phyloP scores from a whole-genome alignment of 2,113 vertebrate species.

The Lophura nycthemera region DNA sequence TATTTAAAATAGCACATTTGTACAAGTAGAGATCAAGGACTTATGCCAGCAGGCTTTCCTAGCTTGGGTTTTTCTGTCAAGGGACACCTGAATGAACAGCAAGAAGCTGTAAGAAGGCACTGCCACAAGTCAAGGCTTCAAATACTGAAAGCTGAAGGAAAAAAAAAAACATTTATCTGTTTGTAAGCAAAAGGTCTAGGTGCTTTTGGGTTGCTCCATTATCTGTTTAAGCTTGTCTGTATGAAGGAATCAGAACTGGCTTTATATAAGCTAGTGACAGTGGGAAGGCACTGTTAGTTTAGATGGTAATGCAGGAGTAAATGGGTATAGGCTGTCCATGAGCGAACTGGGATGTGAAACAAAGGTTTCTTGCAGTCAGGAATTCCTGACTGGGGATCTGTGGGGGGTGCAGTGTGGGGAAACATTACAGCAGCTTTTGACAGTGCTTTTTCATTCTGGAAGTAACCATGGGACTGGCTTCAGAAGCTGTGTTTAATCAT shows the following conservation, averaged over 20 bases:
- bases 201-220: not conserved
- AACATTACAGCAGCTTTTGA: not conserved
- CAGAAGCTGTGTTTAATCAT: not conserved
- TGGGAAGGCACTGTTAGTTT: not conserved
- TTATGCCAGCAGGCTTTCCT: not conserved
- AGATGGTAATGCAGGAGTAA: not conserved
- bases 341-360: not conserved
- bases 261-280: not conserved
- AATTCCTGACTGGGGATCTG: not conserved
- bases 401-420: fast-evolving
- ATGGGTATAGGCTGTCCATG: not conserved
- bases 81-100: not conserved
- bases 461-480: not conserved
- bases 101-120: not conserved
- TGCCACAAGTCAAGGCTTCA: not conserved
- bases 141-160: not conserved
- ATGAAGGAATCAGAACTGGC: not conserved
- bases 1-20: not conserved
- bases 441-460: not conserved
- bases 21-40: not conserved
- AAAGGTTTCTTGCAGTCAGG: not conserved
- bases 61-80: not conserved
- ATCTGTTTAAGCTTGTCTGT: not conserved
- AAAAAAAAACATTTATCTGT: not conserved
- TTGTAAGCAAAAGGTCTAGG: not conserved